Base-by-base conservation (phyloP, 2,797 vertebrate genomes). In the Melanotaenia trifasciata region DNA sequence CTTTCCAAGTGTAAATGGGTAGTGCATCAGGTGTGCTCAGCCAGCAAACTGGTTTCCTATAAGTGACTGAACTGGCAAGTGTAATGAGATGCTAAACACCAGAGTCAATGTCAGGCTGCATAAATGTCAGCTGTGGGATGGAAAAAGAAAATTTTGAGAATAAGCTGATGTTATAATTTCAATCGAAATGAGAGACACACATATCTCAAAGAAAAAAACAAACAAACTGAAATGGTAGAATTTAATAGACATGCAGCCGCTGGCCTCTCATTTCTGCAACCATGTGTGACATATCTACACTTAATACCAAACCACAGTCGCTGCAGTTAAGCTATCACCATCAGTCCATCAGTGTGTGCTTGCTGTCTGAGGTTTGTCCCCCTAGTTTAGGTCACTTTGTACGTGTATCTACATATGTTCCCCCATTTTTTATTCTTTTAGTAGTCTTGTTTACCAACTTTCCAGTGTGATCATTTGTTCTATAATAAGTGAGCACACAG, bases 321-420 rank as follows among this genome's bases (percentile, higher is more conserved):
- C 85, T 67, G 79, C 65, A 73, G 67, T 83, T 77, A 79, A 82
- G 81, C 70, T 57, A 62, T 87, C 81, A 35, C 36, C 70, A 72
- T 72, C 78, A 53, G 57, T 67, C 28, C 28, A 30, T 30, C 28
- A 30, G 60, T 69, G 79, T 70, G 56, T 18, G 1, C 26, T 22
- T 20, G 35, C 59, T 64, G 73, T 30, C 78, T 66, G 72, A 79
- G 64, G 73, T 76, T 80, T 67, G 63, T 50, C 38, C 63, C 65
- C 28, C 28, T 30, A 30, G 28, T 5, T 30, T 30, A 30, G 28
- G 28, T 30, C 28, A 30, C 28, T 30, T 30, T 30, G 28, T 30
- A 5, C 7, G 1, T 20, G 14, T 33, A 14, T 56, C 11, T 63
- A 8, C 2, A 5, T 7, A 0, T 62, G 5, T 30, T n/a, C 3